These are phyloP conservation scores for Tanypteryx hageni DNA, from an alignment of 2,888 invertebrate species.

Conservation along the genomic window DNA sequence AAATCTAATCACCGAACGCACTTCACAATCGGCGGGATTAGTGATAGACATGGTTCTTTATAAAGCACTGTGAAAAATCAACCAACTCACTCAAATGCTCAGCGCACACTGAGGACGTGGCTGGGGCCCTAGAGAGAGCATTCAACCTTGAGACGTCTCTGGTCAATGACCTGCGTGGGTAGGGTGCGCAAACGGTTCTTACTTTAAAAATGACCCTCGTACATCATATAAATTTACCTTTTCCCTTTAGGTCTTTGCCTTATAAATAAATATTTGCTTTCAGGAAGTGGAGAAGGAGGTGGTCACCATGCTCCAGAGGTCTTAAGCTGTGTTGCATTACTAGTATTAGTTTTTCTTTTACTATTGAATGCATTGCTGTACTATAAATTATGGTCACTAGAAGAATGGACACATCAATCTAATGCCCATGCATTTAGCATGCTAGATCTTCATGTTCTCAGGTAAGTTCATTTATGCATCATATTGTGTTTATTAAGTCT, in stretches of 20 bases:
- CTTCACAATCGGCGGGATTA: too few species aligned
- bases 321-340: conserved; percentile 78
- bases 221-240: background rate
- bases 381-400: conserved; percentile 87
- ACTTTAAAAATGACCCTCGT: too few species aligned
- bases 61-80: too few species aligned
- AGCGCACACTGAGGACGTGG: too few species aligned
- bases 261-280: background rate
- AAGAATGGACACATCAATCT: conserved; percentile 75
- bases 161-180: too few species aligned
- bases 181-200: too few species aligned
- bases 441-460: conserved; percentile 77
- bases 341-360: conserved; percentile 81
- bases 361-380: conserved; percentile 88
- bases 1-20: too few species aligned
- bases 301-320: conserved; percentile 67
- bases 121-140: too few species aligned
- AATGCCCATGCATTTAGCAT: conserved; percentile 72
- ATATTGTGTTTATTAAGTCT: too few species aligned
- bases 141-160: too few species aligned
- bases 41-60: too few species aligned
- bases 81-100: too few species aligned
- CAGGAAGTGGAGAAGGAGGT: conserved; percentile 13
- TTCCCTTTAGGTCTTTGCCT: background rate
- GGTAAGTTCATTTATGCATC: conserved; percentile 72